Conservation (phyloP, 2,113 vertebrate species). For the Eurystomus gularis region DNA sequence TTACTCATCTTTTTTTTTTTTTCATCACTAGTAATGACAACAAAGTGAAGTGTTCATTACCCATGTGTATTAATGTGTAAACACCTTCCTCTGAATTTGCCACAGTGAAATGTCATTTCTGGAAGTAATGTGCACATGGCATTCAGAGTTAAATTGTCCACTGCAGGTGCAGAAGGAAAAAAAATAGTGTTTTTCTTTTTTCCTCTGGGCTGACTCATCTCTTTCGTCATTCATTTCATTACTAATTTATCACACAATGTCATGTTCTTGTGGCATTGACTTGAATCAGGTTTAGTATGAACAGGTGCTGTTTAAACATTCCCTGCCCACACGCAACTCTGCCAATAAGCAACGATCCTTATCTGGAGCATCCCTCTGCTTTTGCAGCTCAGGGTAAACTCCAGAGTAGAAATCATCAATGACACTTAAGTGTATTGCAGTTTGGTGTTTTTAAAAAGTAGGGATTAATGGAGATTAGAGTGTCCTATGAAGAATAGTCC, state of each 20-base stretch:
- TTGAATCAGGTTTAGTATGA: neutral
- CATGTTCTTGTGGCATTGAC: neutral
- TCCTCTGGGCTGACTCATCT: neutral
- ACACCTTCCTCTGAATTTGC: neutral
- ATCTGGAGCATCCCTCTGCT: neutral
- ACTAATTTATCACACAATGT: neutral
- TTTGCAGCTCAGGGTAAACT: neutral
- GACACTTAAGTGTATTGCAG: neutral
- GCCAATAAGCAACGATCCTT: neutral
- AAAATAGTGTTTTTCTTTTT: neutral
- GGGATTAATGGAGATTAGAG: neutral
- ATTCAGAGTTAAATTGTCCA: neutral
- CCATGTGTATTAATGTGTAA: neutral
- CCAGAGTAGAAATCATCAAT: neutral
- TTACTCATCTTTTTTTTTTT: neutral
- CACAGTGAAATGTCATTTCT: neutral
- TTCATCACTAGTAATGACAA: neutral
- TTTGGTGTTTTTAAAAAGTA: neutral
- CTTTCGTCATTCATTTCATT: neutral
- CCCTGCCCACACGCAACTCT: neutral
- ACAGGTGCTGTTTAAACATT: neutral
- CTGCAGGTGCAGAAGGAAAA: neutral
- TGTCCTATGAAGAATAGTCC: neutral
- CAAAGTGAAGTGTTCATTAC: neutral
- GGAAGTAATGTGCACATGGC: neutral